Evolutionary conservation across 2,113 vertebrate species (phyloP).

Genomic region (Mohoua ochrocephala): DNA sequence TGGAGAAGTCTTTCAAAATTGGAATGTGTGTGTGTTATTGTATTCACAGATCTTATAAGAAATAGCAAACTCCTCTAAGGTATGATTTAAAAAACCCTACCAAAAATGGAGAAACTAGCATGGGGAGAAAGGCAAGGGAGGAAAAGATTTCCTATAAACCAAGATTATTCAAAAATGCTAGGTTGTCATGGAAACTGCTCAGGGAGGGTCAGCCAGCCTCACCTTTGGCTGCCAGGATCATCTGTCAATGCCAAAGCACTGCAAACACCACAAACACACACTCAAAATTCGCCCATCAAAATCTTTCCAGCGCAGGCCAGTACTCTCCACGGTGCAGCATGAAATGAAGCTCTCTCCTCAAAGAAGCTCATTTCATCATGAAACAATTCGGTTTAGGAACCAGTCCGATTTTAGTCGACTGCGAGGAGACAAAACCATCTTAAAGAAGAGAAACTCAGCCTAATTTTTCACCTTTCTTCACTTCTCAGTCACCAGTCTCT

Average conservation of each 20-base stretch:
- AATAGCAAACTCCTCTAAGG: background rate
- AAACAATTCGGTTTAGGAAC: background rate
- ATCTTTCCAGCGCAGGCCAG: background rate
- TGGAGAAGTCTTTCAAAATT: background rate
- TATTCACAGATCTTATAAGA: background rate
- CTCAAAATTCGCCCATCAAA: slow-evolving; percentile 46
- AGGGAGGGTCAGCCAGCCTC: slow-evolving; percentile 70
- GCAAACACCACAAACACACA: slow-evolving; percentile 57
- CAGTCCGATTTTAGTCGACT: background rate
- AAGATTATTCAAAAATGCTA: slow-evolving; percentile 61
- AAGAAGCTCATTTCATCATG: background rate
- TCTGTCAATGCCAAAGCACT: slow-evolving; percentile 67
- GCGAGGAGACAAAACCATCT: background rate
- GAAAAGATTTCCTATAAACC: slow-evolving; percentile 67
- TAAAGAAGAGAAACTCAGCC: background rate
- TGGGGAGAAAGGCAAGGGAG: background rate
- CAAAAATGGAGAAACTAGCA: background rate
- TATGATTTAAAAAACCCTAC: background rate
- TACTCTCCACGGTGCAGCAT: background rate
- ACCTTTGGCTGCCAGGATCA: slow-evolving; percentile 70
- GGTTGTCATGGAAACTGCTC: slow-evolving; percentile 73
- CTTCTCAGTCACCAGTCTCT: background rate
- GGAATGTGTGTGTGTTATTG: background rate
- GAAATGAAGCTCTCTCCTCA: slow-evolving; percentile 20
- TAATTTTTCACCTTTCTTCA: background rate